These are phyloP conservation scores for Mesochorus sp. DNA, from an alignment of 2,888 invertebrate species.

Conservation along the genomic window DNA sequence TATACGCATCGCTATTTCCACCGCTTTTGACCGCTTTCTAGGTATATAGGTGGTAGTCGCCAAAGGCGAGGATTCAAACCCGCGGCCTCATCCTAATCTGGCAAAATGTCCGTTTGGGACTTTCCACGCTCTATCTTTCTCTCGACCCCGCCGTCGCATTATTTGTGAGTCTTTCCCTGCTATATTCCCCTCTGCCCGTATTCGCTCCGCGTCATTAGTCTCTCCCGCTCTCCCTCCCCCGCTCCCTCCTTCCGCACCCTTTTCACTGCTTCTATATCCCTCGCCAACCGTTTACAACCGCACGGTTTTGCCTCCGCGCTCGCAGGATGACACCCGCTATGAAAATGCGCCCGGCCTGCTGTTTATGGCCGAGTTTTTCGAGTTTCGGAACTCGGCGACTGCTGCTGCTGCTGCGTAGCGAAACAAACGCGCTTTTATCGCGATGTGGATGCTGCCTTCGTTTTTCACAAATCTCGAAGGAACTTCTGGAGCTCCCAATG, in stretches of 20 bases:
- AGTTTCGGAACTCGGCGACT: neutral
- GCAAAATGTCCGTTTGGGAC: conserved; percentile 46
- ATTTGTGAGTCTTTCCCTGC: conserved; percentile 12
- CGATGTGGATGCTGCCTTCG: neutral
- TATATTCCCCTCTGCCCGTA: neutral
- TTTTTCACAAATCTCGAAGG: neutral
- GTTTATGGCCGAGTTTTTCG: neutral
- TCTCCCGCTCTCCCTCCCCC: neutral
- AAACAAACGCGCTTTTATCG: neutral
- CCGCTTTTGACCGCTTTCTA: conserved; percentile 58
- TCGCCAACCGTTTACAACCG: conserved; percentile 49
- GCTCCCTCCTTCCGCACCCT: neutral
- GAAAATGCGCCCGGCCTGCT: conserved; percentile 32
- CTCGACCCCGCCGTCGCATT: conserved; percentile 26
- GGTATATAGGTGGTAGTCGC: conserved; percentile 44
- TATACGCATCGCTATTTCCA: conserved; percentile 20
- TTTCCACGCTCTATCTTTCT: conserved; percentile 36
- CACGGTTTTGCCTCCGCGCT: conserved; percentile 55
- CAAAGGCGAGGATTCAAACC: conserved; percentile 50
- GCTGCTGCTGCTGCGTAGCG: neutral
- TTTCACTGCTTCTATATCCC: conserved; percentile 21
- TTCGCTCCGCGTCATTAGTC: conserved; percentile 49
- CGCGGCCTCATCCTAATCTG: conserved; percentile 62
- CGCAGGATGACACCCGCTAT: conserved; percentile 42
- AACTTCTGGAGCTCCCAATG: no score